Evolutionary conservation across 2,797 vertebrate genomes (phyloP).

Genomic region (Champsocephalus esox): DNA sequence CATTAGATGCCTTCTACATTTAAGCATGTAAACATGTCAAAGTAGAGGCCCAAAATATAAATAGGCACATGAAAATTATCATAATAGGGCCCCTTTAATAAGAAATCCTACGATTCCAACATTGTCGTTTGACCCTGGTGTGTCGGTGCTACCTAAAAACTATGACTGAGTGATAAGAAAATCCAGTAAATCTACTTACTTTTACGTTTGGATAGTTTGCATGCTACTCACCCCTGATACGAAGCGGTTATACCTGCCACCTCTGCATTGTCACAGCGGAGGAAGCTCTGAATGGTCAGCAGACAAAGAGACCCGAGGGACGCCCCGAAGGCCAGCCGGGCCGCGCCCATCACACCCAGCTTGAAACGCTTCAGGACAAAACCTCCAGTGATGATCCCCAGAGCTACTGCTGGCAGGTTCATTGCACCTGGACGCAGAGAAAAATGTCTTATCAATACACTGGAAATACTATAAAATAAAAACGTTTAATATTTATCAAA

Average conservation of each 20-base stretch:
- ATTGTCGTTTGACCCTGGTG: no score
- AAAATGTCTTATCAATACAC: neutral
- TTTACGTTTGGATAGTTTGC: neutral
- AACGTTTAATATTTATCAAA: neutral
- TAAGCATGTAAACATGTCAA: no score
- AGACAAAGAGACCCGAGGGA: slow-evolving; percentile 85
- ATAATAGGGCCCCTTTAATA: no score
- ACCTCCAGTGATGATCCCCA: slow-evolving; percentile 94
- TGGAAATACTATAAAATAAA: neutral
- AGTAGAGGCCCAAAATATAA: no score
- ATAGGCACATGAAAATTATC: no score
- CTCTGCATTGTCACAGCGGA: slow-evolving; percentile 89
- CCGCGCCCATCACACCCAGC: slow-evolving; percentile 87
- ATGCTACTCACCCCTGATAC: slow-evolving; percentile 88
- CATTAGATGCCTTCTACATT: no score
- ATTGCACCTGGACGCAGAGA: slow-evolving; percentile 84
- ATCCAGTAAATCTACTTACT: neutral
- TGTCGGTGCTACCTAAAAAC: no score
- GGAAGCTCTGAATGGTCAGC: slow-evolving; percentile 83
- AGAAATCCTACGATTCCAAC: no score
- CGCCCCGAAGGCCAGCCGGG: slow-evolving; percentile 85
- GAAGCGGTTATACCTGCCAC: slow-evolving; percentile 92
- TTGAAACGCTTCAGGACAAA: slow-evolving; percentile 92
- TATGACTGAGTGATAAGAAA: neutral
- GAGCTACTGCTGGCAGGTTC: slow-evolving; percentile 93